These are phyloP conservation scores for Halocaridina rubra DNA, from an alignment of 2,888 invertebrate species.

Conservation along the genomic window DNA sequence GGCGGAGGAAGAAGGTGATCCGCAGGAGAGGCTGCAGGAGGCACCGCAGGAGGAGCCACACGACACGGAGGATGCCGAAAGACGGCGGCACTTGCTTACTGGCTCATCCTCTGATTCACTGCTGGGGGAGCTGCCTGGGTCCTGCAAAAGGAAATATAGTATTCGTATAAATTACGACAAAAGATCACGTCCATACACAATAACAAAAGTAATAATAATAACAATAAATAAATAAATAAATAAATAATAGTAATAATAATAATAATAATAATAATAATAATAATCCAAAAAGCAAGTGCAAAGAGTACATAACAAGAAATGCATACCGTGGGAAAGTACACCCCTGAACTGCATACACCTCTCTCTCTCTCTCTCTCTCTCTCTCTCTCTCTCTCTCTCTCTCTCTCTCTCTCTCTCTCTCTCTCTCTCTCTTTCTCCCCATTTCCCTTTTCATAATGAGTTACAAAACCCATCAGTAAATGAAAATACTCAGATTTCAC, in stretches of 20 bases:
- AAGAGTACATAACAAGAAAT: too few species aligned
- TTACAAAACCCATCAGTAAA: too few species aligned
- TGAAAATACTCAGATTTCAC: too few species aligned
- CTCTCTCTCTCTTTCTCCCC: neutral
- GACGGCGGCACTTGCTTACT: conserved; percentile 58
- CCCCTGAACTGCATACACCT: too few species aligned
- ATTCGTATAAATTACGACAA: too few species aligned
- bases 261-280: too few species aligned
- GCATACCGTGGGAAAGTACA: too few species aligned
- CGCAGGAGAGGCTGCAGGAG: conserved; percentile 17
- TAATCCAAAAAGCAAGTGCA: too few species aligned
- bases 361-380: neutral
- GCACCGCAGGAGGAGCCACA: conserved; percentile 39
- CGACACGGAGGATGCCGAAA: conserved; percentile 52
- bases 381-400: neutral
- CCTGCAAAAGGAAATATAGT: conserved; percentile 38
- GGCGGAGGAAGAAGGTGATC: conserved; percentile 26
- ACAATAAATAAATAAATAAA: too few species aligned
- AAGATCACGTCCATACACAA: neutral
- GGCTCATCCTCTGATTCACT: conserved; percentile 61
- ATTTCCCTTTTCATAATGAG: too few species aligned
- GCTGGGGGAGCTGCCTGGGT: conserved; percentile 42
- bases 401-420: conserved; percentile 1
- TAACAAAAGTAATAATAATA: too few species aligned
- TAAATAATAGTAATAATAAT: too few species aligned